Base-by-base conservation (phyloP, 2,888 invertebrate genomes). In the Dugesia japonica region DNA sequence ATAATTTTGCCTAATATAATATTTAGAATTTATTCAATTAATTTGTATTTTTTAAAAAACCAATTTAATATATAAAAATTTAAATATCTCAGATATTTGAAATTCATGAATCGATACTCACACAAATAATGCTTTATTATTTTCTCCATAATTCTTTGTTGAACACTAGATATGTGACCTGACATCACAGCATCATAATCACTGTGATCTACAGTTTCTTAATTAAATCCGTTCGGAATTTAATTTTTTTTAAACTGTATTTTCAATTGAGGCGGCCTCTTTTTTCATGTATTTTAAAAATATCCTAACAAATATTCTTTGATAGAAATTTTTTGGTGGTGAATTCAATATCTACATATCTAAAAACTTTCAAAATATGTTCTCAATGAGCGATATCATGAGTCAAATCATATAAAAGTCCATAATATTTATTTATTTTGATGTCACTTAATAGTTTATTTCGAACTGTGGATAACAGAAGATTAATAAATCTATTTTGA, bases 131-230 rank as follows among this genome's bases (percentile, higher is more conserved):
- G n/a, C n/a, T n/a, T n/a, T n/a, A n/a, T n/a, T n/a, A n/a, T n/a
- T n/a, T n/a, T n/a, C n/a, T n/a, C 9, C 9, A 38, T 13, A 38
- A 38, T 38, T 26, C 71, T n/a, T 26, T 71, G 13, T 71, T 71
- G 71, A 20, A 71, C 13, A 26, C 23, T 20, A 26, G 71, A 13
- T 23, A 71, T n/a, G n/a, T 20, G 23, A 71, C 71, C 71, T 9
- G 23, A 28, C 72, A 72, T 72, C 15, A 72, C 72, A 15, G 72
- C 28, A 72, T 7, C 28, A 72, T 72, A 13, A 31, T 72, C 72
- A 72, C n/a, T 27, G 72, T n/a, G 72, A 72, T 72, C 72, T 27
- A 13, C 72, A 72, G 28, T 72, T 72, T n/a, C 1, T n/a, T 72
- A 72, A 72, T 31, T 1, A 72, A 72, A 27, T 31, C 15, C 23